phyloP scores from a whole-genome alignment of 1,140 invertebrate species.

The Coptotermes formosanus region DNA sequence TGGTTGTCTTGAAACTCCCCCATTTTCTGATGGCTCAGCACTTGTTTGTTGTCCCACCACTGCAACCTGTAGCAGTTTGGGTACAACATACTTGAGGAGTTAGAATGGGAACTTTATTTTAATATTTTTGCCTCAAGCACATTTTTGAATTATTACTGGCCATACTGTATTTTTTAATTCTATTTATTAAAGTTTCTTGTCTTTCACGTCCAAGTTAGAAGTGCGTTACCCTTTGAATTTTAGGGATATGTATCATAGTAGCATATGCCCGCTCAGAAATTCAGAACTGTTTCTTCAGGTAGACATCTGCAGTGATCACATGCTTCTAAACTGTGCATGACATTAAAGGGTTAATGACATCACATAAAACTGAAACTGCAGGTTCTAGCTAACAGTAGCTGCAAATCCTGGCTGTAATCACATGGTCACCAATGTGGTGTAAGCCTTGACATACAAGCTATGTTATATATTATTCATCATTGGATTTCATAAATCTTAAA shows the following conservation, averaged over 20 bases:
- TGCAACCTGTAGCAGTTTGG: background rate
- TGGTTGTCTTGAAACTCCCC: background rate
- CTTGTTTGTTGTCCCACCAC: background rate
- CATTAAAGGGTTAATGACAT: background rate
- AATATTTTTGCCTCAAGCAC: background rate
- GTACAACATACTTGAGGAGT: no score
- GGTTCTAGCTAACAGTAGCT: background rate
- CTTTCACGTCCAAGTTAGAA: background rate
- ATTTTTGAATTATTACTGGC: background rate
- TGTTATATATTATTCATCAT: no score
- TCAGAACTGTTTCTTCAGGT: background rate
- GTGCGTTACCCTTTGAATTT: background rate
- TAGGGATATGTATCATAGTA: background rate
- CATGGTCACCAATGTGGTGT: no score
- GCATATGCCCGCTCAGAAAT: background rate
- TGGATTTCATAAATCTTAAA: background rate
- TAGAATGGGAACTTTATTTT: background rate
- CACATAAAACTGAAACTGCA: background rate
- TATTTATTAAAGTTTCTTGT: background rate
- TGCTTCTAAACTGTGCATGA: background rate
- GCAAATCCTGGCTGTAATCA: background rate
- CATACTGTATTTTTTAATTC: background rate
- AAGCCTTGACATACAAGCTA: no score
- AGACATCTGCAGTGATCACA: constrained; percentile 11
- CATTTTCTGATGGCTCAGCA: background rate